Base-by-base conservation (phyloP, 2,888 invertebrate genomes). In the Myopa tessellatipennis region DNA sequence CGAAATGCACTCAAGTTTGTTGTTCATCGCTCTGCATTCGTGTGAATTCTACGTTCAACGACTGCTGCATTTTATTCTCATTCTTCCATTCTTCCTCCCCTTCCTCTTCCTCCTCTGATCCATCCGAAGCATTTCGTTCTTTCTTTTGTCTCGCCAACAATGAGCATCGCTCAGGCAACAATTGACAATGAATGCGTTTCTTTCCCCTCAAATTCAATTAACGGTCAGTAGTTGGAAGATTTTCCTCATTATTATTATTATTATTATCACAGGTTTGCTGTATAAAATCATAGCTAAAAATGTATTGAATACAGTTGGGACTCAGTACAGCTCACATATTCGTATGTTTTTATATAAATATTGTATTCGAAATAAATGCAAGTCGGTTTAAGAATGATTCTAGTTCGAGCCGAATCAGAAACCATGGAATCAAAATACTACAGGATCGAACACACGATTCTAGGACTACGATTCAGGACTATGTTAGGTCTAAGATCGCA, bases 101-200 rank as follows among this genome's bases (percentile, higher is more conserved):
- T 4, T 18, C 52, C 52, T 52, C 52, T 14, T 12, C 52, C 52
- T 1, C 52, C 52, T 52, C 14, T 3, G 1, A 1, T 3, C 52
- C 3, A 52, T 52, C 52, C n/a, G 18, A 18, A 6, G 16, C 16
- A 58, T 58, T n/a, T 58, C 18, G 58, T n/a, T 58, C 3, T 12
- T 58, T 16, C 45, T 68, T 34, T 67, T 38, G n/a, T 38, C 16
- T 4, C 10, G n/a, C 6, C 67, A 36, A 38, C 67, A 67, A 67
- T 38, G 10, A n/a, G 67, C 16, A 38, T 16, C 40, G 45, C n/a
- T 68, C n/a, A 38, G 40, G 67, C 67, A 68, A 68, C 7, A 68
- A 34, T 68, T 68, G 67, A 8, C 45, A 18, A 40, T 40, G n/a
- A 40, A n/a, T 40, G 67, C 40, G 4, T 45, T 40, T 18, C n/a